Conservation (phyloP, 2,888 invertebrate species). For the Ectemnius lituratus region DNA sequence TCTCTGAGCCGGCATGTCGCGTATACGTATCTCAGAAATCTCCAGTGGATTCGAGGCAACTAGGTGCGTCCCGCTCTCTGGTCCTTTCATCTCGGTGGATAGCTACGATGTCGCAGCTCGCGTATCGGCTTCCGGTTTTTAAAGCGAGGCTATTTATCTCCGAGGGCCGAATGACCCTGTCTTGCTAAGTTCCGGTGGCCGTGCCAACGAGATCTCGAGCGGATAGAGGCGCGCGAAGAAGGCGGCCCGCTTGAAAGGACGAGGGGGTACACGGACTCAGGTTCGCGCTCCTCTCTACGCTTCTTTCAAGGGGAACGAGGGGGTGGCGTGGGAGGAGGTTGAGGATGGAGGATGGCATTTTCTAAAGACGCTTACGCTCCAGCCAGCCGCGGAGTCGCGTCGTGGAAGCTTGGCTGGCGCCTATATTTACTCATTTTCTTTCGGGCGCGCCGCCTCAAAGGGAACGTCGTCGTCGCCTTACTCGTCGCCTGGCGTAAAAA, state of each 20-base stretch:
- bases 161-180: constrained; percentile 46
- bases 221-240: too few species aligned
- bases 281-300: neutral
- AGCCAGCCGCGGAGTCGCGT: constrained; percentile 53
- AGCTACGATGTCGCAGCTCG: neutral
- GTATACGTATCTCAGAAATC: neutral
- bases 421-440: constrained; percentile 64
- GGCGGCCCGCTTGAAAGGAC: constrained; percentile 28
- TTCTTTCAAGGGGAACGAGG: neutral
- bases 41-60: neutral
- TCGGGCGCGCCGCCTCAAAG: constrained; percentile 51
- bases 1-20: neutral
- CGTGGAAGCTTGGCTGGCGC: constrained; percentile 42
- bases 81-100: constrained; percentile 3
- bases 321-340: constrained; percentile 2
- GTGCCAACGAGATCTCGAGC: constrained; percentile 52
- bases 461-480: constrained; percentile 34
- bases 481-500: constrained; percentile 57
- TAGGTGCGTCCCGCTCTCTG: neutral
- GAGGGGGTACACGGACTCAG: constrained; percentile 26
- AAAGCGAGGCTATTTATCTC: constrained; percentile 49
- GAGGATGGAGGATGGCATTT: constrained; percentile 46
- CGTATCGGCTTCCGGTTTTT: constrained; percentile 36
- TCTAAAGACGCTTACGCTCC: constrained; percentile 62
- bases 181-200: constrained; percentile 46